Evolutionary conservation across 37 sponge, comb jelly and placozoan genomes (phyloP).

Genomic region (Cliona cf. orientalis): DNA sequence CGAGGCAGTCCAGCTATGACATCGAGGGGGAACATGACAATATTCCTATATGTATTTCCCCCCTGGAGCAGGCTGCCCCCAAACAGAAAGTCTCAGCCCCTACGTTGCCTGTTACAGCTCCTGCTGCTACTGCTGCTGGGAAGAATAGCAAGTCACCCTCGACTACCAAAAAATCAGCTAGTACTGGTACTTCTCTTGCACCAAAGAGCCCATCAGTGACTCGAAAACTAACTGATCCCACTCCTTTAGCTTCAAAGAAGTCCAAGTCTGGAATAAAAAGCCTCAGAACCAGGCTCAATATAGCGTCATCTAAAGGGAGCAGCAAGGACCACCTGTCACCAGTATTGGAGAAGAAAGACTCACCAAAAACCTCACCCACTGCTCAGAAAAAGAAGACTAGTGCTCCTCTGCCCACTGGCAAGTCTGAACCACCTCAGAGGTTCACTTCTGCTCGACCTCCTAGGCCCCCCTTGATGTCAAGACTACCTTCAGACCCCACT

Average conservation of each 20-base stretch:
- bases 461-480: neutral
- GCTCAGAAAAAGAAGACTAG: neutral
- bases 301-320: too few species aligned
- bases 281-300: too few species aligned
- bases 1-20: conserved; percentile 30
- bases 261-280: too few species aligned
- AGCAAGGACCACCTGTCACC: neutral
- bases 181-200: neutral
- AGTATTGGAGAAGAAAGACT: neutral
- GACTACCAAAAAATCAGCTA: neutral
- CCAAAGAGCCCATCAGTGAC: too few species aligned
- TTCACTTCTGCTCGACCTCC: conserved; percentile 39
- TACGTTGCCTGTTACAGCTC: too few species aligned
- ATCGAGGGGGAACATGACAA: neutral
- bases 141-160: neutral
- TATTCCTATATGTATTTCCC: neutral
- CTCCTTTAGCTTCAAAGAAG: too few species aligned
- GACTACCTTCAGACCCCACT: neutral
- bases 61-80: conserved; percentile 1
- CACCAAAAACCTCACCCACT: neutral
- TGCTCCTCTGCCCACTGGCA: neutral
- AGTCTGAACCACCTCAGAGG: neutral
- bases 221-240: too few species aligned
- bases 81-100: neutral
- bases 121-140: too few species aligned